A percentile compares a stretch with the other conserved stretches of the same genome.
These are phyloP conservation scores for Arrhamphus sclerolepis DNA, from an alignment of 2,797 vertebrate genomes.

Conservation along the genomic window DNA sequence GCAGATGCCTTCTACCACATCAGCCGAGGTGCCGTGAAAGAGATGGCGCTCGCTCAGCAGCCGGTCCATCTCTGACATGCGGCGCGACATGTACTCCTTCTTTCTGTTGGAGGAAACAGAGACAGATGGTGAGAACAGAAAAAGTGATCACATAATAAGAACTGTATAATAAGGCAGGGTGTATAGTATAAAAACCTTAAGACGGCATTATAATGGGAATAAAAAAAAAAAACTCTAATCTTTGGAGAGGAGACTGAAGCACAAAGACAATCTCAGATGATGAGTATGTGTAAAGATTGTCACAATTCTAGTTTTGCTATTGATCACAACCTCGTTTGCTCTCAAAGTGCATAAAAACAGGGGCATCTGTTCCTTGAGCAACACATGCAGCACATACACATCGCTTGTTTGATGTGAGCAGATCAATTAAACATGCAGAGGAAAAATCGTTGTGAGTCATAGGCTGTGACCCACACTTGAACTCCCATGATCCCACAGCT, in stretches of 20 bases:
- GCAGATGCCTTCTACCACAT: slow-evolving; percentile 97
- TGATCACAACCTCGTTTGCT: slow-evolving; percentile 27
- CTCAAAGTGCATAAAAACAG: slow-evolving; percentile 25
- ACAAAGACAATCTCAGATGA: not conserved
- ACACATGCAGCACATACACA: slow-evolving; percentile 10
- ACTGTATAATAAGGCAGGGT: no score
- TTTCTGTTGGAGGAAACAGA: slow-evolving; percentile 82
- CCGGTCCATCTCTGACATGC: slow-evolving; percentile 90
- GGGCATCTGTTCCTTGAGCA: slow-evolving; percentile 38
- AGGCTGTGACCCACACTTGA: slow-evolving; percentile 62
- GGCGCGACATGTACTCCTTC: slow-evolving; percentile 97
- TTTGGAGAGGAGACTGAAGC: no score
- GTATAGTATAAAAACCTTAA: not conserved
- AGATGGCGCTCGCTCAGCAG: slow-evolving; percentile 95
- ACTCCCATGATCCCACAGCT: slow-evolving; percentile 47
- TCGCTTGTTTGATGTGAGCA: slow-evolving; percentile 39
- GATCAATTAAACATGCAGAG: slow-evolving; percentile 54
- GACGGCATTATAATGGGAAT: no score
- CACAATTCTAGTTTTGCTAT: not conserved
- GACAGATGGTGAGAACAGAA: not conserved
- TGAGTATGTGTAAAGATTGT: slow-evolving; percentile 7
- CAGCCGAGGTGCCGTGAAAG: slow-evolving; percentile 97
- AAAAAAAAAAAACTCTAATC: no score
- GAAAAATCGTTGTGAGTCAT: slow-evolving; percentile 46
- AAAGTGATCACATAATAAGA: not conserved